Evolutionary conservation across 1,140 invertebrate genomes (phyloP).

Genomic region (Lerema accius): DNA sequence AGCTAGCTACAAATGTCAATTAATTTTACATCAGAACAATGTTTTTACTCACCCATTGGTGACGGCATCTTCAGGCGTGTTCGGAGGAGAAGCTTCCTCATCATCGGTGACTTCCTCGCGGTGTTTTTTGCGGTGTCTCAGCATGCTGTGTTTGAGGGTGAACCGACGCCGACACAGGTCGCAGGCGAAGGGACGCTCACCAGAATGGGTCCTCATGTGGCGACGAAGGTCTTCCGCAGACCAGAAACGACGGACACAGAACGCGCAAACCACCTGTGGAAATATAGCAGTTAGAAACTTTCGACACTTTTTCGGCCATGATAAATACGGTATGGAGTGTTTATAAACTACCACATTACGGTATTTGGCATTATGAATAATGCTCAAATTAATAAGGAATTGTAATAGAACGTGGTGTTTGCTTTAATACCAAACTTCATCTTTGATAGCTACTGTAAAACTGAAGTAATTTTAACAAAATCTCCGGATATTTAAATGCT

Average conservation of each 20-base stretch:
- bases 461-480: too few relatives aligned
- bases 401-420: too few relatives aligned
- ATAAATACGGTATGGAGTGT: too few relatives aligned
- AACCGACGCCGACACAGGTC: conserved; percentile 92
- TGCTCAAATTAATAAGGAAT: too few relatives aligned
- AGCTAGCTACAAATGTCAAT: too few relatives aligned
- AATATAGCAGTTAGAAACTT: neutral
- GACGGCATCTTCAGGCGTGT: conserved; percentile 52
- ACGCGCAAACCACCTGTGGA: conserved; percentile 92
- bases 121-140: conserved; percentile 95
- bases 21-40: too few relatives aligned
- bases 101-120: conserved; percentile 79
- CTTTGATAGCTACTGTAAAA: too few relatives aligned
- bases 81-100: conserved; percentile 75
- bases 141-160: conserved; percentile 96
- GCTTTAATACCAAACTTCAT: too few relatives aligned
- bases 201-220: conserved; percentile 95
- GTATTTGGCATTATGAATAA: too few relatives aligned
- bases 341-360: too few relatives aligned
- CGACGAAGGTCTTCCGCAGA: conserved; percentile 95
- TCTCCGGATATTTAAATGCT: too few relatives aligned
- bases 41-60: conserved; percentile 64
- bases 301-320: too few relatives aligned
- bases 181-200: conserved; percentile 91
- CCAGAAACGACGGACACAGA: conserved; percentile 96